phyloP scores from a whole-genome alignment of 2,113 vertebrate genomes.

The Pungitius pungitius region DNA sequence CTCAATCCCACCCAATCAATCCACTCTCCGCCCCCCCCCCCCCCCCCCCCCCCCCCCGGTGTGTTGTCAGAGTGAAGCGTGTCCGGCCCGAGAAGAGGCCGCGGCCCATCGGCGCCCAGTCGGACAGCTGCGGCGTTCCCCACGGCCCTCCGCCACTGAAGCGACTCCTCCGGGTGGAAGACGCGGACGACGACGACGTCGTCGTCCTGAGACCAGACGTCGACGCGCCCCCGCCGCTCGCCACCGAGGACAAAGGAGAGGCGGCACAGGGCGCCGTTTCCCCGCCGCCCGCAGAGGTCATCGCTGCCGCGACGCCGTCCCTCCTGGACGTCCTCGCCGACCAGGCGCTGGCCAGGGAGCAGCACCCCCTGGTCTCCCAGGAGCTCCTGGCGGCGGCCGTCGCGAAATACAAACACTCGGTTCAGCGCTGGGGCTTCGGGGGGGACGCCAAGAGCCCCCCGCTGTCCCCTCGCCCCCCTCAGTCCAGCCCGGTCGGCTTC shows the following conservation, averaged over 20 bases:
- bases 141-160: slow-evolving; percentile 37
- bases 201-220: slow-evolving; percentile 74
- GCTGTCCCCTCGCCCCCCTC: slow-evolving; percentile 61
- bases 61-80: slow-evolving; percentile 54
- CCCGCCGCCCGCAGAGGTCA: slow-evolving; percentile 44
- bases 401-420: slow-evolving; percentile 25
- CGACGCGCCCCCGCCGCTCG: slow-evolving; percentile 74
- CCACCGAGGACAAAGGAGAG: slow-evolving; percentile 77
- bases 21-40: background rate
- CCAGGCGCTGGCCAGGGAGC: slow-evolving; percentile 43
- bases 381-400: slow-evolving; percentile 49
- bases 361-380: slow-evolving; percentile 2
- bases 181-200: no score
- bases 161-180: slow-evolving; percentile 60
- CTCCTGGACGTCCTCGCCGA: slow-evolving; percentile 54
- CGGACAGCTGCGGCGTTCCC: slow-evolving; percentile 45
- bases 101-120: background rate
- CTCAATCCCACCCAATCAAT: no score
- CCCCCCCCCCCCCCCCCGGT: background rate
- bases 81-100: slow-evolving; percentile 53
- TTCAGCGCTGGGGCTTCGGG: slow-evolving; percentile 30
- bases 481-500: slow-evolving; percentile 59
- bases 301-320: background rate
- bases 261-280: slow-evolving; percentile 66
- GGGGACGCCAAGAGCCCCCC: slow-evolving; percentile 62